Percentiles rank a stretch among this genome's conserved stretches.
Conservation (phyloP, 2,888 invertebrate species). For the Brachyptera risi region DNA sequence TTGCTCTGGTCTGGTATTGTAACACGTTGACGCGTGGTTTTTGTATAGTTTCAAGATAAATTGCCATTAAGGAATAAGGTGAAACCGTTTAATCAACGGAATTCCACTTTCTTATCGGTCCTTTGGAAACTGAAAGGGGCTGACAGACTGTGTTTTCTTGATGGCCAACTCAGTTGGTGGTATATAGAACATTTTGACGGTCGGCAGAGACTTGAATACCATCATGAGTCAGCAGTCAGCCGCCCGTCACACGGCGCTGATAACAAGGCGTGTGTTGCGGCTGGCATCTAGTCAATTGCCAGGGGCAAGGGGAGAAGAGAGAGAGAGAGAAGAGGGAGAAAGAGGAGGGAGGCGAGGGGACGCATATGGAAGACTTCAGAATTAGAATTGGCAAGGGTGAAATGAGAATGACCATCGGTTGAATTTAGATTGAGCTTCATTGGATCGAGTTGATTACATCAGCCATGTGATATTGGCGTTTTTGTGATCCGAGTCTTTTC, state of each 20-base stretch:
- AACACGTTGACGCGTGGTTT: too few species aligned
- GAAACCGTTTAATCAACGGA: constrained; percentile 19
- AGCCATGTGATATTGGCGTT: background rate
- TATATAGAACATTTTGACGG: constrained; percentile 12
- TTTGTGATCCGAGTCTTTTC: constrained; percentile 4
- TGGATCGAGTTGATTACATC: constrained; percentile 2
- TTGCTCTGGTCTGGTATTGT: too few species aligned
- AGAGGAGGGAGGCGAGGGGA: background rate
- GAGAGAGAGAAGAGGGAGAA: background rate
- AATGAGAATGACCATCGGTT: constrained; percentile 1
- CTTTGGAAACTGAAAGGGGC: constrained; percentile 14
- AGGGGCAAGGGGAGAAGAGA: too few species aligned
- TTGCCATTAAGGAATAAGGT: constrained; percentile 1
- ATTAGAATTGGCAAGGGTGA: constrained; percentile 3
- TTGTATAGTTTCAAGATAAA: constrained; percentile 10
- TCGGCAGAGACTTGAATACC: background rate
- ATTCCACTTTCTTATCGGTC: constrained; percentile 6
- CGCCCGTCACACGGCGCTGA: constrained; percentile 5
- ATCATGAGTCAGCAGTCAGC: constrained; percentile 14
- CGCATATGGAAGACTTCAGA: background rate
- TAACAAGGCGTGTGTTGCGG: constrained; percentile 7
- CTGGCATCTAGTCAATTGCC: constrained; percentile 5
- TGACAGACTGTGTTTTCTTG: constrained; percentile 14
- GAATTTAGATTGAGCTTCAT: constrained; percentile 4
- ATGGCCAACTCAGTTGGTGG: constrained; percentile 8